These are phyloP conservation scores for Penelope pileata DNA, from an alignment of 2,113 vertebrate genomes.

Conservation along the genomic window DNA sequence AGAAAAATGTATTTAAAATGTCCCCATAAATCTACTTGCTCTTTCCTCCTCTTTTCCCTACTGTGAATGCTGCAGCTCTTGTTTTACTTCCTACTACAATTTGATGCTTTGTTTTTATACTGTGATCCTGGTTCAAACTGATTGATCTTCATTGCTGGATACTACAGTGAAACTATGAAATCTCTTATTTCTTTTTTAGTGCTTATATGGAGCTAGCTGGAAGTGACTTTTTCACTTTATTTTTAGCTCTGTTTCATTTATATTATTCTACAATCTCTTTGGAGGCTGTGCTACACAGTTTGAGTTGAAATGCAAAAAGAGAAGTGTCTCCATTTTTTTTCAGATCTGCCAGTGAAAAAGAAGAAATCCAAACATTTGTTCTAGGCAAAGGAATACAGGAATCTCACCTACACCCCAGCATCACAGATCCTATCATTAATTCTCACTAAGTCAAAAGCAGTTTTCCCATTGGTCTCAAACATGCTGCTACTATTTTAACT, in stretches of 20 bases:
- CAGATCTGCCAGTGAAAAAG: neutral
- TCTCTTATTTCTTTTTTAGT: constrained; percentile 39
- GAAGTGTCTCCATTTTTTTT: neutral
- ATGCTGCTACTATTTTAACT: neutral
- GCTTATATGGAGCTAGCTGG: neutral
- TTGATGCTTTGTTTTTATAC: constrained; percentile 19
- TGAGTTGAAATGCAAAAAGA: neutral
- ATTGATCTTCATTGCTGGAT: constrained; percentile 38
- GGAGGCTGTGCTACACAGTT: neutral
- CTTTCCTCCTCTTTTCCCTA: neutral
- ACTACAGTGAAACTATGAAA: constrained; percentile 10
- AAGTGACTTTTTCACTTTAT: constrained; percentile 4
- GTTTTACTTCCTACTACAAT: neutral
- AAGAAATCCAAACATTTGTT: constrained; percentile 36
- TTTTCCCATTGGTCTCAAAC: neutral
- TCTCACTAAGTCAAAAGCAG: neutral
- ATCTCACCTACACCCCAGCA: neutral
- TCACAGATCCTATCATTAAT: neutral
- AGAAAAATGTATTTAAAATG: neutral
- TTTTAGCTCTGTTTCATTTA: constrained; percentile 4
- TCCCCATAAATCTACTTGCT: neutral
- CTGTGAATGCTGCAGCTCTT: neutral
- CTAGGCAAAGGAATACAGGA: neutral
- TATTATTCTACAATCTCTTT: constrained; percentile 1
- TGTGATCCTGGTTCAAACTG: neutral